These are phyloP conservation scores for Rhagonycha fulva DNA, from an alignment of 2,888 invertebrate species.

Conservation along the genomic window DNA sequence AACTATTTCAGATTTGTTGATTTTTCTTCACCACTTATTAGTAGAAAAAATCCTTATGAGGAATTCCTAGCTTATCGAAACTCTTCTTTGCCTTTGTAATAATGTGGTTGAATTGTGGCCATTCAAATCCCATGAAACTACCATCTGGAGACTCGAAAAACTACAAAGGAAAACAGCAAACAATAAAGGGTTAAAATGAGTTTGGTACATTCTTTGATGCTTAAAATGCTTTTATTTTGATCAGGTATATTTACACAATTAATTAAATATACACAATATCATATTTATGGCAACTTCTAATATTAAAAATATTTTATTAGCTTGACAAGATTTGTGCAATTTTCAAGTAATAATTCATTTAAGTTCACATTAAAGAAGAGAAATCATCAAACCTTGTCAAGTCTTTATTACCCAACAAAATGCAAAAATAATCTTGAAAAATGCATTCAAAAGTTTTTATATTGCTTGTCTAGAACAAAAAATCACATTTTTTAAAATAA, in stretches of 20 bases:
- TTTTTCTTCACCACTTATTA: too few relatives aligned
- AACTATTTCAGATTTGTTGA: too few relatives aligned
- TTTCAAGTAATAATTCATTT: not conserved
- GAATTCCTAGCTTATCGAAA: too few relatives aligned
- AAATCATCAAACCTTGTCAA: conserved; percentile 1
- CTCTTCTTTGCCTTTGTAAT: too few relatives aligned
- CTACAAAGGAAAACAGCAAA: not conserved
- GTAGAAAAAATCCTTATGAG: too few relatives aligned
- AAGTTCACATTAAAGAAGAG: not conserved
- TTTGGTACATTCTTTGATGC: not conserved
- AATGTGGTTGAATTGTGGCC: too few relatives aligned
- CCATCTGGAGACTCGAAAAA: not conserved
- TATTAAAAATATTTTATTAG: conserved; percentile 24
- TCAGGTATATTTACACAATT: conserved; percentile 35
- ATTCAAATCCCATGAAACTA: too few relatives aligned
- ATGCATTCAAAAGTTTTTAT: not conserved
- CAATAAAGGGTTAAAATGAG: not conserved
- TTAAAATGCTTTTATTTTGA: conserved; percentile 19
- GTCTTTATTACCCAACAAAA: not conserved
- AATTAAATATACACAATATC: conserved; percentile 41
- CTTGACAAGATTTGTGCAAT: not conserved
- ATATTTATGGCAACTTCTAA: conserved; percentile 39
- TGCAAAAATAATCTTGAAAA: not conserved
- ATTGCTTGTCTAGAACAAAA: not conserved
- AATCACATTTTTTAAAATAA: conserved; percentile 1